Conservation (phyloP, 2,888 invertebrate genomes). For the Venusia cambrica region DNA sequence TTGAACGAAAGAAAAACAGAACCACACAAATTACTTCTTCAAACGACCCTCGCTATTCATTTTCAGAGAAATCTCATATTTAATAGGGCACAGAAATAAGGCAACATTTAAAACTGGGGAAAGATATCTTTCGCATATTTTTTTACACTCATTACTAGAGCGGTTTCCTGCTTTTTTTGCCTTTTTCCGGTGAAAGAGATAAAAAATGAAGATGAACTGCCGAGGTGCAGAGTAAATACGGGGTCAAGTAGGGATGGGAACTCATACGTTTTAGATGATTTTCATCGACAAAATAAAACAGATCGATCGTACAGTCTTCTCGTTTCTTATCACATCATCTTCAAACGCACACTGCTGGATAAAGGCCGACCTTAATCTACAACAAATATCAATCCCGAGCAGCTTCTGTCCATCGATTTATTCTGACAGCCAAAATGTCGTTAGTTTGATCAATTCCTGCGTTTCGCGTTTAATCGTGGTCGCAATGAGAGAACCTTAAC, state of each 20-base stretch:
- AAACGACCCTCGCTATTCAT: conserved; percentile 8
- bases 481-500: no score
- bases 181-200: conserved; percentile 75
- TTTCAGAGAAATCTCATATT: conserved; percentile 31
- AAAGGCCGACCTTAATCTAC: no score
- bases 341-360: no score
- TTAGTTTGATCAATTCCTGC: no score
- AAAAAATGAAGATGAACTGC: conserved; percentile 80
- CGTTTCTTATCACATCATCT: no score
- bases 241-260: conserved; percentile 53
- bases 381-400: no score
- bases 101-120: conserved; percentile 47
- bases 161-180: conserved; percentile 71
- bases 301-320: no score
- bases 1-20: conserved; percentile 6
- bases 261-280: no score
- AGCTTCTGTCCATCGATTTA: no score
- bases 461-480: no score
- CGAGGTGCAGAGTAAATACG: conserved; percentile 79
- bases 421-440: no score
- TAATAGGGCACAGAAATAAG: conserved; percentile 47
- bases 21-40: neutral
- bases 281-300: conserved; percentile 8
- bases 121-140: conserved; percentile 62
- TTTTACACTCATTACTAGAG: conserved; percentile 77